These are phyloP conservation scores for Eurytoma adleriae DNA, from an alignment of 2,888 invertebrate genomes.

Conservation along the genomic window DNA sequence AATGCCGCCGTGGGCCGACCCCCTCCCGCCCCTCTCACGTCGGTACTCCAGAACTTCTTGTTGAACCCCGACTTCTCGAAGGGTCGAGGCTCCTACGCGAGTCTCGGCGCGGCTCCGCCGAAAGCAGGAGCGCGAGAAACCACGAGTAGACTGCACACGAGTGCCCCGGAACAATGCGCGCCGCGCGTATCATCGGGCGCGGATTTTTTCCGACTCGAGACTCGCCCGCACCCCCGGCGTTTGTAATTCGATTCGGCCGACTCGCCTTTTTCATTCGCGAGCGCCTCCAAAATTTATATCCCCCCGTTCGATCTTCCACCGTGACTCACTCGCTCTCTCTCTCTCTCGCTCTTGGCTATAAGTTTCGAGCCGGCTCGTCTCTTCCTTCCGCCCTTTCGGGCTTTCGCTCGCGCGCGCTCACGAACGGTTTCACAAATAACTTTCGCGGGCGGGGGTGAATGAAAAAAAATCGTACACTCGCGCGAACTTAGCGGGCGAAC, in stretches of 20 bases:
- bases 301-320: neutral
- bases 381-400: conserved; percentile 37
- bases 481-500: conserved; percentile 56
- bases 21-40: neutral
- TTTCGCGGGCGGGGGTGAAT: neutral
- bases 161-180: conserved; percentile 65
- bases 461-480: conserved; percentile 56
- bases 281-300: conserved; percentile 10
- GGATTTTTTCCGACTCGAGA: conserved; percentile 60
- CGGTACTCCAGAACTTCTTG: conserved; percentile 70
- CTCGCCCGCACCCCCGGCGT: conserved; percentile 61
- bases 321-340: too few relatives aligned
- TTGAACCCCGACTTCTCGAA: conserved; percentile 60
- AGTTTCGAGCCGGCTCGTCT: conserved; percentile 38
- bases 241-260: conserved; percentile 72
- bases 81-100: neutral
- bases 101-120: conserved; percentile 56
- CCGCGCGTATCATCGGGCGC: conserved; percentile 70
- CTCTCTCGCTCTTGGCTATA: neutral
- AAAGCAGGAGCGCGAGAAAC: conserved; percentile 54
- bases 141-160: conserved; percentile 60
- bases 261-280: neutral
- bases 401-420: conserved; percentile 36
- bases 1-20: conserved; percentile 64
- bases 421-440: conserved; percentile 46